These are phyloP conservation scores for Acanthoscelides obtectus DNA, from an alignment of 2,888 invertebrate species.

Conservation along the genomic window DNA sequence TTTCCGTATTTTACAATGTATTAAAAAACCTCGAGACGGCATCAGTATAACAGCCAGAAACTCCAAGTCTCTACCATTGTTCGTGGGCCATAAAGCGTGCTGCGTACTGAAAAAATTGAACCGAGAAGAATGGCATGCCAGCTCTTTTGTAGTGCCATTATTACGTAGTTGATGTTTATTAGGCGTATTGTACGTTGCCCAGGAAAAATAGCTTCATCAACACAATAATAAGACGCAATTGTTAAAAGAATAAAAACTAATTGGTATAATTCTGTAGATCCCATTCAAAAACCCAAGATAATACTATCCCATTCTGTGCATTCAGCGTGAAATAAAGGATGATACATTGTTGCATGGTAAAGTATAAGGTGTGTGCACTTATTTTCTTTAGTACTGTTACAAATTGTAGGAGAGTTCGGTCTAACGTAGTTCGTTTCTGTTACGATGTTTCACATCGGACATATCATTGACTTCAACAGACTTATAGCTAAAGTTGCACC, in stretches of 20 bases:
- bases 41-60: background rate
- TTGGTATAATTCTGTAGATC: background rate
- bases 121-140: background rate
- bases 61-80: background rate
- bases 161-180: background rate
- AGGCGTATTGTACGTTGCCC: background rate
- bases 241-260: background rate
- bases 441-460: no score
- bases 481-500: no score
- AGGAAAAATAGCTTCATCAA: background rate
- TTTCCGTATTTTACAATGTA: background rate
- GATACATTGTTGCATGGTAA: background rate
- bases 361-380: background rate
- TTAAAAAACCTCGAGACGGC: background rate
- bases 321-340: background rate
- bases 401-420: background rate
- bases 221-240: background rate
- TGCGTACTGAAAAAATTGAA: background rate
- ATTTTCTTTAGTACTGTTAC: background rate
- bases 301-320: background rate
- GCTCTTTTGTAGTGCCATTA: background rate
- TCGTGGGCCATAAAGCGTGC: background rate
- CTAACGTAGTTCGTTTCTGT: background rate
- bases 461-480: no score
- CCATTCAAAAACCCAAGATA: background rate